These are phyloP conservation scores for Protodeltote pygarga DNA, from an alignment of 2,888 invertebrate species.

Conservation along the genomic window DNA sequence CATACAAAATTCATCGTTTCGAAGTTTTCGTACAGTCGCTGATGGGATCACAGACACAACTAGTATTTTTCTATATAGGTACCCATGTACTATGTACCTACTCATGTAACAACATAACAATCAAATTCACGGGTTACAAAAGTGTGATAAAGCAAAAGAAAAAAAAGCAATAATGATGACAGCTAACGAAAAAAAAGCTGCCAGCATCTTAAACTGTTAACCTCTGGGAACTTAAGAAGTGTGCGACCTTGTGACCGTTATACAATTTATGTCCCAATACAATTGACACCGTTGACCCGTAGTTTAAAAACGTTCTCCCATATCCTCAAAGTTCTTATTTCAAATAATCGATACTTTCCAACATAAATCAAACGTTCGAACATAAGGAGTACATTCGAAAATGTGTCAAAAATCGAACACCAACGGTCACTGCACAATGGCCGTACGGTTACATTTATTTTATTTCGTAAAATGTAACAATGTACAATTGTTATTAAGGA, in stretches of 20 bases:
- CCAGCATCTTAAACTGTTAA: slow-evolving; percentile 65
- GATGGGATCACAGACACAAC: too few relatives aligned
- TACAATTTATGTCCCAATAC: slow-evolving; percentile 66
- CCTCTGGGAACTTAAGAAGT: slow-evolving; percentile 72
- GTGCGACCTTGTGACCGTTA: slow-evolving; percentile 82
- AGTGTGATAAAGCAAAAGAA: too few relatives aligned
- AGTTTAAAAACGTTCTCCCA: slow-evolving; percentile 75
- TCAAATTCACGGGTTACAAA: too few relatives aligned
- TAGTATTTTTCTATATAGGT: too few relatives aligned
- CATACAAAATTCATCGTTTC: too few relatives aligned
- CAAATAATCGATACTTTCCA: slow-evolving; percentile 65
- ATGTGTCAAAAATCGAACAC: slow-evolving; percentile 79
- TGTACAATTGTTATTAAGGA: slow-evolving; percentile 82
- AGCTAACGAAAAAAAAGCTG: slow-evolving; percentile 1
- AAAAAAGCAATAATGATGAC: background rate
- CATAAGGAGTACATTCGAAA: slow-evolving; percentile 75
- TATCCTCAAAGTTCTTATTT: slow-evolving; percentile 63
- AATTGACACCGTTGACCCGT: slow-evolving; percentile 79
- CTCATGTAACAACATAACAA: too few relatives aligned
- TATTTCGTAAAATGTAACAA: slow-evolving; percentile 81
- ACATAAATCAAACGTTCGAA: slow-evolving; percentile 83
- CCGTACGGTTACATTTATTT: slow-evolving; percentile 80
- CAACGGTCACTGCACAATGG: slow-evolving; percentile 78
- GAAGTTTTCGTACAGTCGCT: too few relatives aligned
- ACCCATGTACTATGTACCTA: too few relatives aligned